Conservation (phyloP, 2,113 vertebrate species). For the Jacana jacana region DNA sequence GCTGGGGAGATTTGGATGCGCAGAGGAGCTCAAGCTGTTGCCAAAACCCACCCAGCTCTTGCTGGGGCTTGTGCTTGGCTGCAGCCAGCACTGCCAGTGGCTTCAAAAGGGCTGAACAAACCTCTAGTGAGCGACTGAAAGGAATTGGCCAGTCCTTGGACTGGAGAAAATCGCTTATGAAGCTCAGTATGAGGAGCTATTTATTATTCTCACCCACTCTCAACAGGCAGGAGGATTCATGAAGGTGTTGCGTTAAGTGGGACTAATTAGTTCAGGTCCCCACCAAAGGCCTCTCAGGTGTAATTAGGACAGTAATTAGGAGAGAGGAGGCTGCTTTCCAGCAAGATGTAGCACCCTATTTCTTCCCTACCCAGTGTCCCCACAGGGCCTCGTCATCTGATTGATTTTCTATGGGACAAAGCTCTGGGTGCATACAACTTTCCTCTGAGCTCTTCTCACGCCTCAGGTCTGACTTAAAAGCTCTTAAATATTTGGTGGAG, state of each 20-base stretch:
- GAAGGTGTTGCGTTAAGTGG: background rate
- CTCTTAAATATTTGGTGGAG: rapidly evolving
- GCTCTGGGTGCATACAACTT: background rate
- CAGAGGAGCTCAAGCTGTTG: background rate
- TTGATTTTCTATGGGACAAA: background rate
- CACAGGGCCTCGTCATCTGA: rapidly evolving
- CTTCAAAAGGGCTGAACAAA: background rate
- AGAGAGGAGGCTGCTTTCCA: background rate
- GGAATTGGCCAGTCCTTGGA: rapidly evolving
- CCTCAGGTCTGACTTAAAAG: background rate
- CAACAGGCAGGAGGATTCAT: rapidly evolving
- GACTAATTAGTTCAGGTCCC: background rate
- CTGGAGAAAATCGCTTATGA: rapidly evolving
- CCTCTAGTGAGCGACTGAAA: rapidly evolving
- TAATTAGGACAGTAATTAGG: background rate
- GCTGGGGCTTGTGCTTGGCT: rapidly evolving
- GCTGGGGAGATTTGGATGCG: background rate
- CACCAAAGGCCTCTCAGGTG: background rate
- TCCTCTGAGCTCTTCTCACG: rapidly evolving
- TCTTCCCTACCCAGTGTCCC: background rate
- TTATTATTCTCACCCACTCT: background rate
- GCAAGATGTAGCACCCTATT: background rate
- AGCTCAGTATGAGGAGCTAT: background rate
- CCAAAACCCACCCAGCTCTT: background rate
- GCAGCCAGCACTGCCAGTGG: background rate